A percentile compares a stretch with the other conserved stretches of the same genome.
Conservation (phyloP, 1,140 invertebrate genomes). For the Drosophila littoralis region DNA sequence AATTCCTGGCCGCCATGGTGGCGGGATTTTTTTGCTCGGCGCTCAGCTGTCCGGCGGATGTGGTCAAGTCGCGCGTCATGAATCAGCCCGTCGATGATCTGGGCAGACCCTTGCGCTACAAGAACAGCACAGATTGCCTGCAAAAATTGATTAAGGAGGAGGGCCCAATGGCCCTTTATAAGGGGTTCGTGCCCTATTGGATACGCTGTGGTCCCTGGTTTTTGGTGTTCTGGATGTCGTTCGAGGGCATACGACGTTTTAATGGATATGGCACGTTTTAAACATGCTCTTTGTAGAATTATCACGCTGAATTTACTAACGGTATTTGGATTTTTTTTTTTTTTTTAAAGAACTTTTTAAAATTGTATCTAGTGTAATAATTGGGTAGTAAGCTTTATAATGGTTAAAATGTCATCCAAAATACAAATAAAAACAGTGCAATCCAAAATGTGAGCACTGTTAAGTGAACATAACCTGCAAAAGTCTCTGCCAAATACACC, state of each 20-base stretch:
- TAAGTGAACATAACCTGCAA: too few relatives aligned
- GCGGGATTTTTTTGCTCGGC: neutral
- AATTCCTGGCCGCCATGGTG: neutral
- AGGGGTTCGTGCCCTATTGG: conserved; percentile 1
- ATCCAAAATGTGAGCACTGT: too few relatives aligned
- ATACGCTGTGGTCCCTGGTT: conserved; percentile 1
- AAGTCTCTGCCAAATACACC: neutral
- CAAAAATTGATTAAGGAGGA: neutral
- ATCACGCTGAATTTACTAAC: too few relatives aligned
- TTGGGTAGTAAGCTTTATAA: neutral
- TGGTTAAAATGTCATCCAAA: neutral
- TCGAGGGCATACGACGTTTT: neutral
- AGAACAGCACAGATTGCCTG: neutral
- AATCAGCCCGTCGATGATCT: neutral
- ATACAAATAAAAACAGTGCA: neutral
- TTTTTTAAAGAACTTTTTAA: too few relatives aligned
- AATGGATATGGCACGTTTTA: conserved; percentile 1
- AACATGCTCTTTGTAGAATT: neutral
- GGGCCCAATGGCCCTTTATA: neutral
- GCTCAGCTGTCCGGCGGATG: neutral
- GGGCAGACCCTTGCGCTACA: neutral
- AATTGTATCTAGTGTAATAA: neutral
- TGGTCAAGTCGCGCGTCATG: neutral
- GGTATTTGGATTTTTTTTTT: too few relatives aligned
- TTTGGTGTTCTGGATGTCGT: neutral